phyloP scores from a whole-genome alignment of 2,888 invertebrate genomes.

The Coenonympha arcania region DNA sequence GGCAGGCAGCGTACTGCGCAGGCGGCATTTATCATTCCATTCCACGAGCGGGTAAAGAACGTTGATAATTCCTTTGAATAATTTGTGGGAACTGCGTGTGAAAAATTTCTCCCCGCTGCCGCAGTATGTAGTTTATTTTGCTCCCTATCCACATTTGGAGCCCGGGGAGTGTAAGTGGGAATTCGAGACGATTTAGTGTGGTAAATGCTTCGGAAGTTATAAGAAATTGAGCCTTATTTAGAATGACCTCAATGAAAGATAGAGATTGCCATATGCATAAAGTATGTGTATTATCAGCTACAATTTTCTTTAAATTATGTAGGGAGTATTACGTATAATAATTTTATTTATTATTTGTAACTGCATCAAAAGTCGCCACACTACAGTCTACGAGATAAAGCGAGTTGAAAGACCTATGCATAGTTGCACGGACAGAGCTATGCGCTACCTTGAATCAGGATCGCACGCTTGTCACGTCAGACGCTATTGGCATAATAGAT shows the following conservation, averaged over 20 bases:
- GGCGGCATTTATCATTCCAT: conserved; percentile 42
- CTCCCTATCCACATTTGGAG: conserved; percentile 39
- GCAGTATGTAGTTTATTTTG: conserved; percentile 50
- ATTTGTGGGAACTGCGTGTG: conserved; percentile 52
- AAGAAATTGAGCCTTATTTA: no score
- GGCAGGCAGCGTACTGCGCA: conserved; percentile 19
- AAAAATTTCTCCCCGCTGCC: conserved; percentile 47
- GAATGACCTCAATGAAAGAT: no score
- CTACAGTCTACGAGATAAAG: neutral
- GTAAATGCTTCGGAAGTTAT: neutral
- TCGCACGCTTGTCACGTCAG: conserved; percentile 2
- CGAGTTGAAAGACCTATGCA: conserved; percentile 1
- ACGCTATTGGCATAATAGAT: neutral
- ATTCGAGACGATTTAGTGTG: conserved; percentile 1
- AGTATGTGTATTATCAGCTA: no score
- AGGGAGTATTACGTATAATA: no score
- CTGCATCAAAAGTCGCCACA: neutral
- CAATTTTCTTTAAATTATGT: no score
- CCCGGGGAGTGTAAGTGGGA: conserved; percentile 4
- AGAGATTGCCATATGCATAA: no score
- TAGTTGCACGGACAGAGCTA: neutral
- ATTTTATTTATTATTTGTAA: no score
- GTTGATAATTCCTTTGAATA: conserved; percentile 45
- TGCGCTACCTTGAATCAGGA: conserved; percentile 21
- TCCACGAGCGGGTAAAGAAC: conserved; percentile 43